Evolutionary conservation across 2,797 vertebrate genomes (phyloP), one percentile per base, ranked within the genome.

Genomic region (Poeciliopsis presidionis): DNA sequence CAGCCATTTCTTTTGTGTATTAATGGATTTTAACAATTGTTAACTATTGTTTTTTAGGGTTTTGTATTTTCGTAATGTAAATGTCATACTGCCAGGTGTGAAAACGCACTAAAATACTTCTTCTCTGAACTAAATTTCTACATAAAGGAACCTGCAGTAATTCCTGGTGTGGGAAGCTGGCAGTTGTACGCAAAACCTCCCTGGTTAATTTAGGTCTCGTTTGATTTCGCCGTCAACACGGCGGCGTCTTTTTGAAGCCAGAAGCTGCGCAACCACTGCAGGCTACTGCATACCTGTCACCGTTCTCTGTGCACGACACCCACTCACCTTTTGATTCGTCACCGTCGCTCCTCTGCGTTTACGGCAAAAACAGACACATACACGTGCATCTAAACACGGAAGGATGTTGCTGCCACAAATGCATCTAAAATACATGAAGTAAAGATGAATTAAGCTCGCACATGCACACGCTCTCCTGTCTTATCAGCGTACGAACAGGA

Each of bases 401-500:
- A 63, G 65, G 28, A 46, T 9, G 22, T 53, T 76, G 74, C 59
- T 70, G 18, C 46, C 51, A 47, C 16, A 72, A 51, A 51, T 47
- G 55, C 63, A 61, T 53, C 73, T 1, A 63, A 20, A 63, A 73
- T 30, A 49, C 7, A 63, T 3, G 36, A 0, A 47, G n/a, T 57
- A 36, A 61, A 65, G 46, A 61, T 63, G 57, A 63, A 65, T 22
- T 67, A 53, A 39, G 39, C 46, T 36, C 57, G 51, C 39, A 71
- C 72, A 75, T 2, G 57, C 72, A 78, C 75, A 57, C 71, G 16
- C 49, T 51, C 39, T 1, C 59, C 0, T 43, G 13, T 22, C 88
- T 81, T 78, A 88, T 90, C 85, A 80, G 79, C 14, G 71, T 46
- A 25, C n/a, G 57, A 72, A 46, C 83, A 75, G 83, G 83, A 81